Evolutionary conservation across 2,888 invertebrate genomes (phyloP), one percentile per base, ranked within the genome.

Genomic region (Drosophila affinis): DNA sequence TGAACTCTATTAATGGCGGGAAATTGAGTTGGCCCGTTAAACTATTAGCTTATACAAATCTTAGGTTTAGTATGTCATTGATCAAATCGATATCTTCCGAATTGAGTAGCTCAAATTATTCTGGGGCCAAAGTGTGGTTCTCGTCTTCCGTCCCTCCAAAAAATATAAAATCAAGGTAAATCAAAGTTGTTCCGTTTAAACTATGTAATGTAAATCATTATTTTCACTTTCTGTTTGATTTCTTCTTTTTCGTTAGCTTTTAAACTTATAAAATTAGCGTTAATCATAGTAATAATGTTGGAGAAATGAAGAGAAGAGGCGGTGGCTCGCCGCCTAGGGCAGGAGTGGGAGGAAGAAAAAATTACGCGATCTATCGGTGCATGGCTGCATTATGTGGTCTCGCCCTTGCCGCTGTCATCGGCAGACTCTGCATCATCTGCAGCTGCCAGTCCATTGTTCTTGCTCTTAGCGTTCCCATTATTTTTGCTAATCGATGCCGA

Each of bases 321-420:
- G 46, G 58, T 48, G 56, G 53, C 53, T 62, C 51, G 57, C 29
- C 51, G 62, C 39, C 39, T 21, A 51, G 49, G 58, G 54, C 57
- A 70, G 71, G 57, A 53, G 61, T 46, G 47, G 60, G 47, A 71
- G 44, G 72, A 68, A 55, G 39, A 59, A 60, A 17, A 49, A 39
- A 44, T 18, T 14, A n/a, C 46, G 56, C 56, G 34, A 52, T 64
- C n/a, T 27, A 29, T 29, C 61, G 53, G 52, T 32, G 34, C 44
- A 29, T 55, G 51, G 60, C 18, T 63, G 63, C 75, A 89, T 90
- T 90, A 91, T 91, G 92, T 90, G 76, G 91, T 97, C 93, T 97
- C 97, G 77, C 97, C 97, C 93, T 97, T 97, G 81, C 97, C 97
- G 93, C 64, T 59, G 62, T 67, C 74, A 53, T 71, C 47, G 49